phyloP scores from a whole-genome alignment of 2,888 invertebrate species.

The Meliscaeva auricollis region DNA sequence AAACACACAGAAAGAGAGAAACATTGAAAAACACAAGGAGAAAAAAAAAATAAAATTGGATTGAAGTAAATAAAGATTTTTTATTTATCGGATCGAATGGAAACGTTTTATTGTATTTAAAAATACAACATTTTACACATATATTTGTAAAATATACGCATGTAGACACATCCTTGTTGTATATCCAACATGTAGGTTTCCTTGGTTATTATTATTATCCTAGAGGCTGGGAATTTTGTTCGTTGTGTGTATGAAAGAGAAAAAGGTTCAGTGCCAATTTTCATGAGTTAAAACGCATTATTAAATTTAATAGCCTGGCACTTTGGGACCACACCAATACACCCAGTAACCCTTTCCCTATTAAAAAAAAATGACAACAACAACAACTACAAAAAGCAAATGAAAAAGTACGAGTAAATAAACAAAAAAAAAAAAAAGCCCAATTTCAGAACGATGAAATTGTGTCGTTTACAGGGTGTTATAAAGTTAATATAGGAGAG shows the following conservation, averaged over 20 bases:
- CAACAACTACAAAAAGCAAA: not conserved
- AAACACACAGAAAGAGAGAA: not conserved
- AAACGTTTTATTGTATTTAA: conserved; percentile 36
- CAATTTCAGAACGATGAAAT: not conserved
- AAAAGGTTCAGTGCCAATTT: conserved; percentile 36
- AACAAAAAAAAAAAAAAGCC: conserved; percentile 17
- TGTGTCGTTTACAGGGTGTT: not conserved
- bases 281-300: conserved; percentile 39
- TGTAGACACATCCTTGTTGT: too few relatives aligned
- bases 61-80: conserved; percentile 31
- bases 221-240: not conserved
- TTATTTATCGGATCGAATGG: conserved; percentile 31
- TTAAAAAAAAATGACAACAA: not conserved
- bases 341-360: not conserved
- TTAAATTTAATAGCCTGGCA: conserved; percentile 39
- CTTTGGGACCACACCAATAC: not conserved
- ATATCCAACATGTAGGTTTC: too few relatives aligned
- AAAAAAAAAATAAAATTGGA: conserved; percentile 12
- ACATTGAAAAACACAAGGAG: not conserved
- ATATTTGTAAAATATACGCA: too few relatives aligned
- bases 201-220: conserved; percentile 12
- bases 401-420: not conserved
- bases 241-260: conserved; percentile 5
- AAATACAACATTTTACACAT: conserved; percentile 18
- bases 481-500: not conserved